Base-by-base conservation (phyloP, 2,797 vertebrate genomes). In the Discoglossus pictus region DNA sequence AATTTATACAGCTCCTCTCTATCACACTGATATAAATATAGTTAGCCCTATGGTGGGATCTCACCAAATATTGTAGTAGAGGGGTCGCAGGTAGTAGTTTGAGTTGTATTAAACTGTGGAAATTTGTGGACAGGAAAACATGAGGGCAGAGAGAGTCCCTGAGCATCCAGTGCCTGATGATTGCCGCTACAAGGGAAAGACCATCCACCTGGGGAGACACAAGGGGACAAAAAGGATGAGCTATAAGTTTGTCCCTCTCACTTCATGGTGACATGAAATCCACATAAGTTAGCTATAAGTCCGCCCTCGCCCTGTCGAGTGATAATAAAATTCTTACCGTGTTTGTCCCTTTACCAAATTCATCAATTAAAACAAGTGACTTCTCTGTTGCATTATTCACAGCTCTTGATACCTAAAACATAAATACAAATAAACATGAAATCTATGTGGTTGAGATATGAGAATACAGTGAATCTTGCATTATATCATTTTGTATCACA, bases 331-430 rank as follows among this genome's bases (percentile, higher is more conserved):
- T 48, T 13, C 92, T 90, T 82, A 95, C 84, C 18, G 96, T 95
- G 82, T 98, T 98, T 58, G 97, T 99, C 66, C 97, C 96, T 87
- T 98, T 99, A 79, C 97, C 97, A 82, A 99, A 99, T 80, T 99
- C 97, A 84, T 99, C 97, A 44, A 98, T 92, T 67, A 99, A 91
- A 61, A 98, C 90, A 74, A 99, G 88, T 21, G 96, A 98, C 67
- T 81, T 89, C 53, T 91, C 90, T 1, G 93, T 94, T 78, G 94
- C 92, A 78, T 90, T 89, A 86, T 95, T 98, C 61, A 98, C 82
- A 54, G 94, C 94, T 65, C 92, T 91, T 43, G 95, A 90, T 88
- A 97, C 92, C 93, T 95, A 82, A 60, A n/a, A 43, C 54, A 67
- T 18, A 39, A 13, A 8, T 20, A 64, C 8, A 62, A 7, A 36